Evolutionary conservation across 2,888 invertebrate genomes (phyloP), one percentile per base, ranked within the genome.

Genomic region (Tetramorium bicarinatum): DNA sequence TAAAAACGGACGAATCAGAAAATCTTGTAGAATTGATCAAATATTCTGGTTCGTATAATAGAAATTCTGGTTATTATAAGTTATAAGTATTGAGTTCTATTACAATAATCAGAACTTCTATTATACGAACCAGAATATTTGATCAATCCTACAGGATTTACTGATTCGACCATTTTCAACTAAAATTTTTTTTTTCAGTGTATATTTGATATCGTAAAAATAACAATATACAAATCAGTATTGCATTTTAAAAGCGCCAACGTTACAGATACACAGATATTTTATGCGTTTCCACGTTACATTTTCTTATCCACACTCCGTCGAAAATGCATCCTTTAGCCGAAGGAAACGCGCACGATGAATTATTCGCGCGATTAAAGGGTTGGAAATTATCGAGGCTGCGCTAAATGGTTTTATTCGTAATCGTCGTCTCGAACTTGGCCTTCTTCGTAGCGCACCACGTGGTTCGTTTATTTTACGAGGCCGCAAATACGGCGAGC

Each of bases 381-480:
- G n/a, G n/a, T 18, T 21, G 11, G 7, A 49, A 18, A 15, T 56
- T 47, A 56, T 59, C 44, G 72, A 18, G 29, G n/a, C 52, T 47
- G 21, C n/a, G 15, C 21, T 38, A 25, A 82, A 61, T 69, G 47
- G 47, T 84, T 85, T 85, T 80, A 85, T 84, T 72, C 56, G 81
- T 81, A 54, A 90, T 90, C 87, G 89, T 83, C 82, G 54, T 69
- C 84, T 86, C 91, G 90, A 90, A 90, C 90, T 90, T 90, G 90
- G 90, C 90, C 87, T 87, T 87, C 91, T 87, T 91, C 88, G 85
- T 81, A 69, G 83, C 74, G 72, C 64, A 59, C 82, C 86, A 83
- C 83, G 89, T 84, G 88, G 81, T 88, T 84, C 91, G 89, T 87
- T 91, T 90, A 89, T 89, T 91, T 90, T 89, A 90, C 64, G 91